phyloP scores from a whole-genome alignment of 2,888 invertebrate genomes.

The Cenopis cana region DNA sequence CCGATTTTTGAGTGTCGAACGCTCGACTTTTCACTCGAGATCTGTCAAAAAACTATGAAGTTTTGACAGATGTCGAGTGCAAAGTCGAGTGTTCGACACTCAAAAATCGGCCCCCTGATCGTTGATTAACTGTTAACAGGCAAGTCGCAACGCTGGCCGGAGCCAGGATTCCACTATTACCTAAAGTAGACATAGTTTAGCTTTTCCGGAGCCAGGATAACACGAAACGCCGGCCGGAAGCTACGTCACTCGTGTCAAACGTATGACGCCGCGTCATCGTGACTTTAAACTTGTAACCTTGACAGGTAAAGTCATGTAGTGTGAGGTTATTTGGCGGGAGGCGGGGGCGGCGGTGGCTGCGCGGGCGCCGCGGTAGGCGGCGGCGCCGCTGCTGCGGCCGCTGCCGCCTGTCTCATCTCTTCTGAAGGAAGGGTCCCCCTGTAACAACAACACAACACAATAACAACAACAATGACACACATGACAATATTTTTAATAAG shows the following conservation, averaged over 20 bases:
- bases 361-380: neutral
- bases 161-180: too few species aligned
- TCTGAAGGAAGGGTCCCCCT: conserved; percentile 27
- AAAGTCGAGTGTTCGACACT: too few species aligned
- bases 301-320: neutral
- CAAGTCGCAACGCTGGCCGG: neutral
- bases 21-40: too few species aligned
- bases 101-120: too few species aligned
- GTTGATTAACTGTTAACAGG: neutral
- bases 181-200: too few species aligned
- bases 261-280: neutral
- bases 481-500: too few species aligned
- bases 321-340: neutral
- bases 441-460: conserved; percentile 1
- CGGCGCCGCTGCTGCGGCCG: neutral
- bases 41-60: too few species aligned
- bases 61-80: too few species aligned
- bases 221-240: too few species aligned
- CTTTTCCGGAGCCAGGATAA: too few species aligned
- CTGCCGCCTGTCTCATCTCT: conserved; percentile 1
- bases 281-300: neutral
- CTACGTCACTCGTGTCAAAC: neutral
- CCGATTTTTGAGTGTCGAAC: too few species aligned
- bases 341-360: neutral
- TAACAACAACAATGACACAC: too few species aligned